Evolutionary conservation across 2,888 invertebrate genomes (phyloP).

Genomic region (Cosmia pyralina): DNA sequence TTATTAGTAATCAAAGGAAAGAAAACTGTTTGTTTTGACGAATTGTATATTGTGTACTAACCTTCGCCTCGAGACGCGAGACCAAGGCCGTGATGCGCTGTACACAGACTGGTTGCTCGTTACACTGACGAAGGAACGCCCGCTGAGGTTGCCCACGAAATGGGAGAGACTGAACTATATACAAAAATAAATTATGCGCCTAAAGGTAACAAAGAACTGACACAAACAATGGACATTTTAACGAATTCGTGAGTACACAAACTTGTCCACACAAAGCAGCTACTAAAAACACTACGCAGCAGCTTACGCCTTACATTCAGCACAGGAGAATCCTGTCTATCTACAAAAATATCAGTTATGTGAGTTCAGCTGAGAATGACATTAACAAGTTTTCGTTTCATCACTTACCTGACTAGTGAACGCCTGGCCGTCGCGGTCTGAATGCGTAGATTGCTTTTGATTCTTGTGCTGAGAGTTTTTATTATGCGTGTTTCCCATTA

Average conservation of each 20-base stretch:
- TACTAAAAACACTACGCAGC: constrained; percentile 68
- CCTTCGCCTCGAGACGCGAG: constrained; percentile 92
- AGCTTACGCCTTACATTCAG: constrained; percentile 70
- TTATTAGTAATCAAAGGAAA: constrained; percentile 42
- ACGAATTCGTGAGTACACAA: constrained; percentile 35
- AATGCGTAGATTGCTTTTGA: constrained; percentile 77
- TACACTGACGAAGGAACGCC: constrained; percentile 90
- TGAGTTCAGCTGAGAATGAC: constrained; percentile 89
- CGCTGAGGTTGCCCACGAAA: constrained; percentile 91
- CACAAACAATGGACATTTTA: constrained; percentile 60
- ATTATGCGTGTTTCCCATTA: constrained; percentile 88
- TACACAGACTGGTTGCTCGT: constrained; percentile 91
- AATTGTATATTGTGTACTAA: constrained; percentile 78
- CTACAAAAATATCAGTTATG: constrained; percentile 81
- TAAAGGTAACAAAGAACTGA: constrained; percentile 72
- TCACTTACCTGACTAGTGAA: constrained; percentile 87
- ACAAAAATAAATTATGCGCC: constrained; percentile 74
- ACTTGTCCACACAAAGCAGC: constrained; percentile 60
- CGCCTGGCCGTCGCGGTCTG: constrained; percentile 83
- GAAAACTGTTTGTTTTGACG: constrained; percentile 71
- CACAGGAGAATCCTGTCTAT: constrained; percentile 67
- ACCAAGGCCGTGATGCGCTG: constrained; percentile 92
- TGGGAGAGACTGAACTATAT: constrained; percentile 90
- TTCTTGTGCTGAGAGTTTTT: constrained; percentile 78
- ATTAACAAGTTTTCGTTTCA: constrained; percentile 88